A percentile compares a stretch with the other conserved stretches of the same genome.
Conservation (phyloP, 2,113 vertebrate genomes). For the human region DNA sequence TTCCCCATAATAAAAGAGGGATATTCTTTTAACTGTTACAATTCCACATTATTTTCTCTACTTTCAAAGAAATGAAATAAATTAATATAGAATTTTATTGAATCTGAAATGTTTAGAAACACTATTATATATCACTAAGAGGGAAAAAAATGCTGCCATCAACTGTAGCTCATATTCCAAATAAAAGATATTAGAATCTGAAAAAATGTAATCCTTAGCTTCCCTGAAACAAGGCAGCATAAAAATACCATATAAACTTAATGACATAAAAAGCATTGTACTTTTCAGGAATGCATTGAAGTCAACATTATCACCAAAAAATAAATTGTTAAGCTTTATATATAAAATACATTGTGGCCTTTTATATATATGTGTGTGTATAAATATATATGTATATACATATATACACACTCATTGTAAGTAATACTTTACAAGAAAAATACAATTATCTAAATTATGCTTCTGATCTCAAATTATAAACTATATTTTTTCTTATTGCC, state of each 20-base stretch:
- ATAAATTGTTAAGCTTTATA: not conserved
- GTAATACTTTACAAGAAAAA: not conserved
- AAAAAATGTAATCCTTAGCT: not conserved
- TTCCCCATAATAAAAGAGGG: not conserved
- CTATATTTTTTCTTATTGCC: not conserved
- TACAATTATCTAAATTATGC: not conserved
- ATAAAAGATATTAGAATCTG: not conserved
- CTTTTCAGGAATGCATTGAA: not conserved
- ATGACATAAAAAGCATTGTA: not conserved
- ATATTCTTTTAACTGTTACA: not conserved
- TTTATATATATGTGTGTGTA: not conserved
- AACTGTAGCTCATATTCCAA: not conserved
- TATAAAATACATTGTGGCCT: not conserved
- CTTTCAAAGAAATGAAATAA: not conserved
- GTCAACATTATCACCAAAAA: not conserved
- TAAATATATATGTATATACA: too few species aligned
- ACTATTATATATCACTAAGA: not conserved
- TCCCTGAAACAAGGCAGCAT: not conserved
- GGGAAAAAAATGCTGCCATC: conserved; percentile 3
- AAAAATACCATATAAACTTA: not conserved
- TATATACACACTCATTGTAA: not conserved
- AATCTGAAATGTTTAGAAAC: not conserved
- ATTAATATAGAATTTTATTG: not conserved
- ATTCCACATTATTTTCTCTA: not conserved
- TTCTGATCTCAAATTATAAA: not conserved